Evolutionary conservation across 2,113 vertebrate genomes (phyloP), one percentile per base, ranked within the genome.

Genomic region (Mustela nigripes): DNA sequence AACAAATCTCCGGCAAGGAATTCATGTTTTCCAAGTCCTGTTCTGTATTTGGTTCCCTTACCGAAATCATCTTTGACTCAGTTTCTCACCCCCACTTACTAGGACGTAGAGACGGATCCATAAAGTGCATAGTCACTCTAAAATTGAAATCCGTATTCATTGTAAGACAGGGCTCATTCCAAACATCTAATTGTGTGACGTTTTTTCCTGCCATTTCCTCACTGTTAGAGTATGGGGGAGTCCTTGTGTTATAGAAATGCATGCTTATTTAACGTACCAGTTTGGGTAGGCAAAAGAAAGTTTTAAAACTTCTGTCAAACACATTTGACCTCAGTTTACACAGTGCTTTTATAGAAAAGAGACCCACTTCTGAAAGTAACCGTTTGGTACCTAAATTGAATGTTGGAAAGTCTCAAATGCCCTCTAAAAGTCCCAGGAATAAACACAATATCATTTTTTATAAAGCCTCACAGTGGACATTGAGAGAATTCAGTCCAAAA

Each of bases 121-220:
- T 36, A 48, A 80, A 71, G 16, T 62, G 22, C 33, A 24, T 65
- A 84, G 39, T 94, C 82, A 69, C 48, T 92, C 67, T 81, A 26
- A 92, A 94, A 26, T 24, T 89, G 50, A 98, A 81, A 95, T 31
- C 36, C 11, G 14, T 53, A 63, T 26, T 88, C 50, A 60, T 36
- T 86, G 42, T 36, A 86, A 53, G 39, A 24, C 26, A 62, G 89
- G 36, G 11, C 4, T 45, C 28, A 69, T 28, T 65, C 5, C 50
- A 56, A 74, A 4, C 21, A 62, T 81, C 65, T 26, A 62, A 62
- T 28, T 18, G n/a, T 65, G 5, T 71, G 16, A 92, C 12, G 42
- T 12, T 39, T 88, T 94, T 91, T 89, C 22, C 50, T 69, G 19
- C 39, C 31, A 56, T 58, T 67, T 80, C 4, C 18, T n/a, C 22